Base-by-base conservation (phyloP, 92 coral and sea anemone species). In the Pocillopora grandis region DNA sequence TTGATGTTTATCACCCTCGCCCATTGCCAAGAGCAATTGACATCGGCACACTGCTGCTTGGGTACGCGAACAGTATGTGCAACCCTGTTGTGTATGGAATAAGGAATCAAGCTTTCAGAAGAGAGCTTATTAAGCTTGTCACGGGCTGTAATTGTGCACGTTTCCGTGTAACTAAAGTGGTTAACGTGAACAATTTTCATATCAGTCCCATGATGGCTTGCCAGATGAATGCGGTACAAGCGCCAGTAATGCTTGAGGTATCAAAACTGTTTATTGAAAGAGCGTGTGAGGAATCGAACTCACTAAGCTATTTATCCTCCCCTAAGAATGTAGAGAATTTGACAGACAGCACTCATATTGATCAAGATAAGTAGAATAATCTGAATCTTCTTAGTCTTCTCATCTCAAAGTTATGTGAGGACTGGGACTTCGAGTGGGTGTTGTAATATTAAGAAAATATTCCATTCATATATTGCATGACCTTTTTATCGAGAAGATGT, bases 41-140 rank as follows among this genome's bases (percentile, higher is more conserved):
- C 60, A 62, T 93, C 57, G 78, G 90, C 36, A 82, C 94, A 1
- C 77, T 93, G 49, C 61, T 91, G 79, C 81, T 93, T 33, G 97
- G 97, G 15, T 91, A 91, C 75, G 55, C 80, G 72, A 93, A 88
- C 72, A 88, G 92, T 67, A 62, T 86, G 86, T 84, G 83, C 35
- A 93, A 93, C 63, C 92, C 92, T n/a, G 7, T 93, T 10, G 77
- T 91, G 58, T 93, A 93, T 85, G 90, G 85, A 19, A n/a, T 81
- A 36, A 71, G 85, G 48, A 81, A 71, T 37, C 37, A 17, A 8
- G 78, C 59, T 61, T 60, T 81, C 42, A 35, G 60, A 42, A 58
- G 21, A 62, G 85, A 56, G 18, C 27, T 79, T 10, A 21, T 55
- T 66, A 20, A 65, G 9, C 63, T 66, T 6, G 68, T 79, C 27